Evolutionary conservation across 2,797 vertebrate species (phyloP).

Genomic region (Vespertilio murinus): DNA sequence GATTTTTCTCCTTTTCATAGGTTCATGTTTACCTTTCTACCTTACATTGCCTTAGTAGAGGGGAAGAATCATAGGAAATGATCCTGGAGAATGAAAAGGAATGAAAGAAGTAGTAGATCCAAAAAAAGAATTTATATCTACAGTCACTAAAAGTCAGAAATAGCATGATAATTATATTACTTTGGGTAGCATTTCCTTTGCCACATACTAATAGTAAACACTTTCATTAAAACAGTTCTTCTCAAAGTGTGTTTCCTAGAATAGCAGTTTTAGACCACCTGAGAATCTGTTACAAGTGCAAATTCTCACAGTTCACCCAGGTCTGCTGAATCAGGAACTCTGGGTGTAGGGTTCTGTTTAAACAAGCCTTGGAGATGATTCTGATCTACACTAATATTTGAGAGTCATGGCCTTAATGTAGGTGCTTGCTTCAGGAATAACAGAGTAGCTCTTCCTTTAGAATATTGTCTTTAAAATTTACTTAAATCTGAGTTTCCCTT

Average conservation of each 20-base stretch:
- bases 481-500: not conserved
- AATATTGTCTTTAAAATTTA: not conserved
- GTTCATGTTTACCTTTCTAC: not conserved
- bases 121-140: not conserved
- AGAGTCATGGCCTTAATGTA: not conserved
- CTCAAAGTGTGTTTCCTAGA: not conserved
- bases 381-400: not conserved
- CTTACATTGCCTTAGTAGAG: not conserved
- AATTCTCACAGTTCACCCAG: not conserved
- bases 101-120: not conserved
- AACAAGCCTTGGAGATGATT: not conserved
- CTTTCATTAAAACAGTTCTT: not conserved
- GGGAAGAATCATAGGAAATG: not conserved
- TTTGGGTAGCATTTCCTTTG: not conserved
- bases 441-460: not conserved
- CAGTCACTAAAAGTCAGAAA: not conserved
- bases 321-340: not conserved
- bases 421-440: not conserved
- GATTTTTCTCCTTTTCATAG: not conserved
- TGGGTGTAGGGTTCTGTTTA: not conserved
- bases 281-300: not conserved
- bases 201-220: not conserved
- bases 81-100: not conserved
- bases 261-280: not conserved
- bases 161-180: not conserved